These are phyloP conservation scores for Smutsia temminckii DNA, from an alignment of 2,797 vertebrate species.

Conservation along the genomic window DNA sequence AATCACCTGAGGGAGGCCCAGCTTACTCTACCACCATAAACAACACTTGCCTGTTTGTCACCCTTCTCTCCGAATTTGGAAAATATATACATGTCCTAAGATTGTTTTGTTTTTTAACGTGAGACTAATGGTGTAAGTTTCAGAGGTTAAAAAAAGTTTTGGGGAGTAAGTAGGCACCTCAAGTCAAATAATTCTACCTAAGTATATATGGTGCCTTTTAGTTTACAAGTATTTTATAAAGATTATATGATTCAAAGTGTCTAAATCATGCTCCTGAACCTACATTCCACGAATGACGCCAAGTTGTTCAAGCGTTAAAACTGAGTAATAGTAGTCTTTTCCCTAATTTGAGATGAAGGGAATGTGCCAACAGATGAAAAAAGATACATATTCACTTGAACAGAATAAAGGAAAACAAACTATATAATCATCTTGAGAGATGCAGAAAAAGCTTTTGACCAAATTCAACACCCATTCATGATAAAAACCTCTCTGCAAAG, in stretches of 20 bases:
- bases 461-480: neutral
- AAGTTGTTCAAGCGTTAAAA: neutral
- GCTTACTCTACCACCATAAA: neutral
- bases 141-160: neutral
- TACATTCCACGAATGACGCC: neutral
- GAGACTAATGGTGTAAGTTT: neutral
- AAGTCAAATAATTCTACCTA: slow-evolving; percentile 25
- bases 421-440: neutral
- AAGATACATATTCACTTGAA: neutral
- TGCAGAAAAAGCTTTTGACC: neutral
- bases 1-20: neutral
- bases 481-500: neutral
- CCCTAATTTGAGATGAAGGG: neutral
- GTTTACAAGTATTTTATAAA: neutral
- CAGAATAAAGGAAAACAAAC: slow-evolving; percentile 20
- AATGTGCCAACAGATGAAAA: neutral
- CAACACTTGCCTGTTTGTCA: neutral
- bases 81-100: neutral
- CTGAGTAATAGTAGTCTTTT: neutral
- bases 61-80: neutral
- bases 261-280: neutral
- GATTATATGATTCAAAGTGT: neutral
- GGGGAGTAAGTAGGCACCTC: neutral
- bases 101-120: neutral
- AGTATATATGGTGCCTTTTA: neutral